Evolutionary conservation across 1,140 invertebrate genomes (phyloP), one percentile per base, ranked within the genome.

Genomic region (Papilio machaon): DNA sequence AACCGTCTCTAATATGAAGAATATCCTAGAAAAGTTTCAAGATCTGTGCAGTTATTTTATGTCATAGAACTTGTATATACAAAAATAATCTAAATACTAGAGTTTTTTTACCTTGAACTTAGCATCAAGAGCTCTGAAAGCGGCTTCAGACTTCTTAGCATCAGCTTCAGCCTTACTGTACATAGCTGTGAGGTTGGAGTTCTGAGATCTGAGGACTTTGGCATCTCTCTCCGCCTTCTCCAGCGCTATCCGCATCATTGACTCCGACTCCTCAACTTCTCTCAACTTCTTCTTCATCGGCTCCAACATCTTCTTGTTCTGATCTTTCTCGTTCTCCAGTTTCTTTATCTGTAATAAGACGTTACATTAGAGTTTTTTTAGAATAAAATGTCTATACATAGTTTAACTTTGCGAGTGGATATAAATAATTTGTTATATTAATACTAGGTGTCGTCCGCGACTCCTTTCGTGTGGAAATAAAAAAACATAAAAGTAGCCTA

Each of bases 181-280:
- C 85, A 95, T 89, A 30, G 4, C 80, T 84, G 3, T 82, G 6
- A 96, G 82, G n/a, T 86, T 85, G 1, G 82, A 86, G 78, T 95
- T 95, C 79, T 95, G 92, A n/a, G 88, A 82, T 30, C 91, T 87
- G 4, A 95, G 85, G 4, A 91, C 90, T 11, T 91, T 91, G 8
- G 94, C 88, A 81, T 96, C 95, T 82, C 95, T 94, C 54, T 95
- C 94, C 0, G 95, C 85, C 73, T 95, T 95, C 79, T 95, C 94
- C 30, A 96, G 81, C 58, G 95, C 92, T 77, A 93, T 91, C 49
- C 95, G 91, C 78, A 95, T 88, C 0, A 89, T 91, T 0, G 94
- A 92, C 79, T 96, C 96, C 0, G 93, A 91, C 80, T 96, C 95
- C 89, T 96, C 95, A 38, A 96, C 84, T 87, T 95, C 95, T 73